phyloP scores from a whole-genome alignment of 2,888 invertebrate species.

The Lydus trimaculatus region DNA sequence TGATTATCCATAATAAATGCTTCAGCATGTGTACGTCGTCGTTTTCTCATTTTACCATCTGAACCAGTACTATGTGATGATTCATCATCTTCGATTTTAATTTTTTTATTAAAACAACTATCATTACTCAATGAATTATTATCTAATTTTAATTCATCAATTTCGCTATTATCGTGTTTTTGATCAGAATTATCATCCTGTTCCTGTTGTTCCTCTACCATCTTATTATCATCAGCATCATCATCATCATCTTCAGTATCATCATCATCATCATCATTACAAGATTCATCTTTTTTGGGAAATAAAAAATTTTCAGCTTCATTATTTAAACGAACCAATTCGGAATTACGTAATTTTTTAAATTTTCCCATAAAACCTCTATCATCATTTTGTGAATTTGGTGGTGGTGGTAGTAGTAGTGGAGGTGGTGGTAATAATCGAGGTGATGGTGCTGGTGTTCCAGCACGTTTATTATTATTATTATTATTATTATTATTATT shows the following conservation, averaged over 20 bases:
- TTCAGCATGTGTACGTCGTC: constrained; percentile 66
- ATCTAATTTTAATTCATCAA: constrained; percentile 49
- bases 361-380: constrained; percentile 70
- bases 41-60: constrained; percentile 48
- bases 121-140: constrained; percentile 27
- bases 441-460: constrained; percentile 25
- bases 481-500: no score
- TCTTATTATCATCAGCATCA: constrained; percentile 55
- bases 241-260: constrained; percentile 50
- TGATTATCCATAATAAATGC: constrained; percentile 66
- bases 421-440: constrained; percentile 9
- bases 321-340: constrained; percentile 78
- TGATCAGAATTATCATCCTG: background rate
- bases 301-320: constrained; percentile 91
- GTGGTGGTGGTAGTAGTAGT: constrained; percentile 40
- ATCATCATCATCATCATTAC: constrained; percentile 25
- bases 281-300: constrained; percentile 69
- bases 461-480: constrained; percentile 39
- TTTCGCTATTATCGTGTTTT: constrained; percentile 46
- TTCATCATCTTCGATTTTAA: constrained; percentile 49
- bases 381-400: constrained; percentile 48
- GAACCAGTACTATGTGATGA: constrained; percentile 54
- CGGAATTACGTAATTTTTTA: constrained; percentile 75
- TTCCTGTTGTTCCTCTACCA: no score
- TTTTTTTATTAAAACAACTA: constrained; percentile 19